A percentile compares a stretch with the other conserved stretches of the same genome.
Evolutionary conservation across 2,888 invertebrate genomes (phyloP).

Genomic region (Microctonus hyperodae): DNA sequence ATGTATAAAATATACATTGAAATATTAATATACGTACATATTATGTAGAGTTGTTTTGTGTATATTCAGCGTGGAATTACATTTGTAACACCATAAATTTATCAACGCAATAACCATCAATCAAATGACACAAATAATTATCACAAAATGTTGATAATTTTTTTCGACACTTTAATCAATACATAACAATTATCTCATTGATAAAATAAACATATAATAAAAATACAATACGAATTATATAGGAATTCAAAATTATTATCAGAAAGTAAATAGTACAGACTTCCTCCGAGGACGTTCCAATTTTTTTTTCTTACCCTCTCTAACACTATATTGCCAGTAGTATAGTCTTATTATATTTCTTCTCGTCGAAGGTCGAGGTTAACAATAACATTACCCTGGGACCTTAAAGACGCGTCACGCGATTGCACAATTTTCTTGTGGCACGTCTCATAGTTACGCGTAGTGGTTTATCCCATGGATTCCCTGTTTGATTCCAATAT

Average conservation of each 20-base stretch:
- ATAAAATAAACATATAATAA: too few species aligned
- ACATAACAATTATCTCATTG: too few species aligned
- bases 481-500: neutral
- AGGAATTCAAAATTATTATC: neutral
- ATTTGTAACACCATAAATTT: neutral
- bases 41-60: neutral
- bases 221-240: neutral
- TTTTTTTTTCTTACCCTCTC: neutral
- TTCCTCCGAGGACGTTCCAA: slow-evolving; percentile 13
- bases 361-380: slow-evolving; percentile 38
- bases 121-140: neutral
- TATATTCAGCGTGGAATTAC: too few species aligned
- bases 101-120: neutral
- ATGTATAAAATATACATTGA: neutral
- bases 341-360: slow-evolving; percentile 2
- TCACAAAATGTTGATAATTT: too few species aligned
- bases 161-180: too few species aligned
- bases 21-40: neutral
- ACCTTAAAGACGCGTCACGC: slow-evolving; percentile 38
- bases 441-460: neutral
- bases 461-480: neutral
- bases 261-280: neutral
- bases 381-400: slow-evolving; percentile 36
- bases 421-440: slow-evolving; percentile 36
- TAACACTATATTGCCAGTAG: neutral